Evolutionary conservation across 1,140 invertebrate species (phyloP).

Genomic region (Diorhabda sublineata): DNA sequence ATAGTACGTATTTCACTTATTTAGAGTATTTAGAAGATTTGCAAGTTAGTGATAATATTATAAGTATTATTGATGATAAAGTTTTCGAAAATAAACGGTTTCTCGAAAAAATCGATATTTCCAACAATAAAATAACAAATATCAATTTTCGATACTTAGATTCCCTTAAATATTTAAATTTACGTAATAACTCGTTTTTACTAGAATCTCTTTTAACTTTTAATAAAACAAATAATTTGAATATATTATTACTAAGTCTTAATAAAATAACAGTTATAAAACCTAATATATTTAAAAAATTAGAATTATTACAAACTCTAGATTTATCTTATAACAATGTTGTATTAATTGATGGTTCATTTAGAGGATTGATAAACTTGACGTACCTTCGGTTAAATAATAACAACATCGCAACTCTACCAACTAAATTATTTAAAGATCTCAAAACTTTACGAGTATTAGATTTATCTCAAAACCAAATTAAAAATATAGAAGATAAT

Average conservation of each 20-base stretch:
- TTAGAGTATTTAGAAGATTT: conserved; percentile 22
- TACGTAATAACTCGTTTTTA: conserved; percentile 30
- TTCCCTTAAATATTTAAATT: conserved; percentile 28
- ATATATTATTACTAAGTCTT: conserved; percentile 21
- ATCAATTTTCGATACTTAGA: conserved; percentile 20
- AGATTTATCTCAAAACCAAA: conserved; percentile 33
- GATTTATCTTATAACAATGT: conserved; percentile 33
- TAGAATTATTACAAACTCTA: conserved; percentile 22
- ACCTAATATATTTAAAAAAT: conserved; percentile 20
- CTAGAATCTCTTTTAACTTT: conserved; percentile 20
- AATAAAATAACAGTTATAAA: conserved; percentile 25
- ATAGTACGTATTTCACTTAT: conserved; percentile 14
- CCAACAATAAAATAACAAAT: conserved; percentile 24
- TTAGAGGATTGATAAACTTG: conserved; percentile 27
- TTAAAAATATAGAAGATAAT: conserved; percentile 10
- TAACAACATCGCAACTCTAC: conserved; percentile 28
- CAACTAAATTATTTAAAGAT: conserved; percentile 22
- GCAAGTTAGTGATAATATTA: conserved; percentile 18
- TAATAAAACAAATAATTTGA: conserved; percentile 19
- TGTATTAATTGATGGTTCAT: conserved; percentile 23
- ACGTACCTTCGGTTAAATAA: conserved; percentile 26
- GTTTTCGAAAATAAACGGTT: conserved; percentile 20
- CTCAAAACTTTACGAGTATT: conserved; percentile 29
- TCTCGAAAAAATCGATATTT: conserved; percentile 29
- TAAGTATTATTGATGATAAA: conserved; percentile 21